Conservation (phyloP, 2,113 vertebrate genomes). For the Polyodon spathula region DNA sequence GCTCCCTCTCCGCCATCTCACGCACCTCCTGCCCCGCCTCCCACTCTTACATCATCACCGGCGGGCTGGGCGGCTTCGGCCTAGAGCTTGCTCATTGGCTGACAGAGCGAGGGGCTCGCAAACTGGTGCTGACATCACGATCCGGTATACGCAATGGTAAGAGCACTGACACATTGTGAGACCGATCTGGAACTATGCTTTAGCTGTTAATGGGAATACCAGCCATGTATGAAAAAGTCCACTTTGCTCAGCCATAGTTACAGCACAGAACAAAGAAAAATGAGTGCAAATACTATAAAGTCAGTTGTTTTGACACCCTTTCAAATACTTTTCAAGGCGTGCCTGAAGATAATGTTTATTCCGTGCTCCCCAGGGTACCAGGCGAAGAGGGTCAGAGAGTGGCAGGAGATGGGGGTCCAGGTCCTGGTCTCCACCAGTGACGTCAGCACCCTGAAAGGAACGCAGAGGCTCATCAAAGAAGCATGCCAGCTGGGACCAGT, state of each 20-base stretch:
- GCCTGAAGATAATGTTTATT: not conserved
- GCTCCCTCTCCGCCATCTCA: constrained; percentile 55
- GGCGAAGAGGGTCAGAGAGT: constrained; percentile 69
- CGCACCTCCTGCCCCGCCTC: constrained; percentile 65
- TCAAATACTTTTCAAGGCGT: not conserved
- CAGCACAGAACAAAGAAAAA: too few relatives aligned
- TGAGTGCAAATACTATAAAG: too few relatives aligned
- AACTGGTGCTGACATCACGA: constrained; percentile 81
- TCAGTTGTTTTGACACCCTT: too few relatives aligned
- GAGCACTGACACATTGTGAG: not conserved
- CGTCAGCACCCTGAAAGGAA: constrained; percentile 59
- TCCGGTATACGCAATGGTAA: constrained; percentile 87
- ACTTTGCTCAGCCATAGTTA: too few relatives aligned
- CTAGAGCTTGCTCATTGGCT: constrained; percentile 90
- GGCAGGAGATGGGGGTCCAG: constrained; percentile 63
- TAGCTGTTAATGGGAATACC: too few relatives aligned
- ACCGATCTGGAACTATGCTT: not conserved
- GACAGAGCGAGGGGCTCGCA: constrained; percentile 73
- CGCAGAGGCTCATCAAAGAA: constrained; percentile 64
- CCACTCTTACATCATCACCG: constrained; percentile 81
- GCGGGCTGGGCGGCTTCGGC: constrained; percentile 89
- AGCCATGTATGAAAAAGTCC: too few relatives aligned
- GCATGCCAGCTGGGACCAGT: constrained; percentile 71
- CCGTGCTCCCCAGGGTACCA: constrained; percentile 71
- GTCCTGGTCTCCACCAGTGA: constrained; percentile 78